phyloP scores from a whole-genome alignment of 2,797 vertebrate genomes.

The Myotis myotis region DNA sequence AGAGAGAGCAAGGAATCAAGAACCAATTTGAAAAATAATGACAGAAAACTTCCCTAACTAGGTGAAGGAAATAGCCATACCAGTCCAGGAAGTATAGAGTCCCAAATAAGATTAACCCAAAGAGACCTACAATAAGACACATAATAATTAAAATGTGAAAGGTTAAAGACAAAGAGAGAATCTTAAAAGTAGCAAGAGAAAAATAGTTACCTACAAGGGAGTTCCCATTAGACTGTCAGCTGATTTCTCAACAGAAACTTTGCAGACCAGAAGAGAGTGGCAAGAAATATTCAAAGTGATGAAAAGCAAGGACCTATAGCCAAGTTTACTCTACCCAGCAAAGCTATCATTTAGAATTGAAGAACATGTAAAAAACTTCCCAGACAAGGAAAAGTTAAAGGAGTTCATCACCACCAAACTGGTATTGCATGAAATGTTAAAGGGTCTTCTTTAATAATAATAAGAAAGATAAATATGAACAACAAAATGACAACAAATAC shows the following conservation, averaged over 20 bases:
- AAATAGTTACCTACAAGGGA: background rate
- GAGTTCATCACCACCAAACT: too few species aligned
- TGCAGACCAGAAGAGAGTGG: background rate
- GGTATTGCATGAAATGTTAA: too few species aligned
- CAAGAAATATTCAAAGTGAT: background rate
- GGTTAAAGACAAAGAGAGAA: background rate
- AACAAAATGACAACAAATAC: background rate
- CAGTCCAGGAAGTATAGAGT: background rate
- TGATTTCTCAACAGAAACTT: background rate
- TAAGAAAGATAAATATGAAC: too few species aligned
- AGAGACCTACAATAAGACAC: background rate
- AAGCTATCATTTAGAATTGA: background rate
- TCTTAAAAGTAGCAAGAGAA: background rate
- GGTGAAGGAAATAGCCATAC: background rate
- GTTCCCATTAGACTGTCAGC: background rate
- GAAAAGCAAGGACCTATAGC: background rate
- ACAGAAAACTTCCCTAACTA: background rate
- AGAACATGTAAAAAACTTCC: background rate
- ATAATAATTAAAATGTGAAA: background rate
- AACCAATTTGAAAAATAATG: background rate
- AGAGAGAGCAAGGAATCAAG: background rate
- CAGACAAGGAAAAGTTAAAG: background rate
- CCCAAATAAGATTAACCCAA: background rate
- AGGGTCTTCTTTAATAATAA: too few species aligned
- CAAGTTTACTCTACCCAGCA: background rate